Base-by-base conservation (phyloP, 92 coral and sea anemone genomes). In the Palythoa heliodiscus region DNA sequence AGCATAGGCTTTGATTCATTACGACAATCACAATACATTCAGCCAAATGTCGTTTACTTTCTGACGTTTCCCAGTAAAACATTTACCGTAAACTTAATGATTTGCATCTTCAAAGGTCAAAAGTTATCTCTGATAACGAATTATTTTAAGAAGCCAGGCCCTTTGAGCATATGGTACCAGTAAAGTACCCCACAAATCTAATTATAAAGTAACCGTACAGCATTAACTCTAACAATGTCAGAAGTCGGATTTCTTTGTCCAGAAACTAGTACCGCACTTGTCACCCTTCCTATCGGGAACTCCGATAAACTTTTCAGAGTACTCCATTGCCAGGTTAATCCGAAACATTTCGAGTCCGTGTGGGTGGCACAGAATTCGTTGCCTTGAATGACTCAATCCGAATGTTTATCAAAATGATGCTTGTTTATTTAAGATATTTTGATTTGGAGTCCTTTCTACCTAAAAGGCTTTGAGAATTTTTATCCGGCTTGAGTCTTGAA, bases 381-480 rank as follows among this genome's bases (percentile, higher is more conserved):
- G 6, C 50, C 50, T 8, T 43, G 50, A 43, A 7, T 43, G 50
- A 43, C 22, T 23, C 69, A 75, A 1, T 25, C 61, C 38, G 15
- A 75, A 75, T 25, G 63, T 76, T 76, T 76, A 54, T 54, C 22
- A 39, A 4, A 71, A 23, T 75, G 60, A 5, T 55, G 7, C 9
- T 23, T 76, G 67, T 76, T 76, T 76, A 63, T 75, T 75, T 75
- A 48, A 13, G 39, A 12, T 75, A 50, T 37, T 39, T 70, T 73
- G 17, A 22, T 39, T 38, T 43, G 53, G 35, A 43, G 39, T 47
- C 48, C 58, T 16, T 19, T 74, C 6, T 73, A 43, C 75, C 50
- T 37, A 71, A 71, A 39, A 39, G 10, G 24, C 9, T 72, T 72
- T 9, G 17, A 53, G 71, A 11, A 22, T 20, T 67, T n/a, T 35